These are phyloP conservation scores for Catocala nupta DNA, from an alignment of 2,888 invertebrate species.

Conservation along the genomic window DNA sequence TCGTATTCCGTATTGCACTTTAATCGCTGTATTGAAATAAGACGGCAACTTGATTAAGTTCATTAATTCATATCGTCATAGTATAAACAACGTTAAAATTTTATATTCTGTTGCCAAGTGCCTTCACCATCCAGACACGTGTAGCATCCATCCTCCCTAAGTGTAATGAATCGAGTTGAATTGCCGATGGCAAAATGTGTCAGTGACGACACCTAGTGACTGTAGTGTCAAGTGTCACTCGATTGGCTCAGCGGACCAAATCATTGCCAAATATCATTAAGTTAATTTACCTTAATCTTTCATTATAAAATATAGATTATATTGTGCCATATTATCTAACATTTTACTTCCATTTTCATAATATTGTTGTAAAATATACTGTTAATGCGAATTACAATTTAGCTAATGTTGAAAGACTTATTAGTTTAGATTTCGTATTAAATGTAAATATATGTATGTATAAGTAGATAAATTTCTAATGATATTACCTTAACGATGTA, in stretches of 20 bases:
- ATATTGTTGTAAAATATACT: conserved; percentile 30
- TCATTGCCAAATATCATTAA: conserved; percentile 48
- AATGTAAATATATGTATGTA: conserved; percentile 43
- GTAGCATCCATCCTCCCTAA: too few species aligned
- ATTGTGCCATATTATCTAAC: conserved; percentile 47
- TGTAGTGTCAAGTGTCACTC: conserved; percentile 8
- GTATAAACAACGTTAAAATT: too few species aligned
- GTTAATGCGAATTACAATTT: conserved; percentile 24
- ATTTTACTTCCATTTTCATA: conserved; percentile 24
- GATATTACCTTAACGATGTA: conserved; percentile 37
- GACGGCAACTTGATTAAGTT: too few species aligned
- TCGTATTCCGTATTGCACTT: too few species aligned
- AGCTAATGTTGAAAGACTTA: conserved; percentile 52
- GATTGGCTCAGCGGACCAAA: conserved; percentile 56
- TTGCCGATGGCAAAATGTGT: too few species aligned
- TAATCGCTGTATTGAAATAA: too few species aligned
- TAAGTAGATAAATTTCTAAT: conserved; percentile 41
- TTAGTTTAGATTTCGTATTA: conserved; percentile 34
- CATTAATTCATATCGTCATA: too few species aligned
- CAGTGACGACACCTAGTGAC: not conserved
- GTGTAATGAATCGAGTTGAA: too few species aligned
- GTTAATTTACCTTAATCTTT: conserved; percentile 22
- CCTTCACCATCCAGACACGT: too few species aligned
- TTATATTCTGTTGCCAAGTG: too few species aligned
- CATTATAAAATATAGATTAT: conserved; percentile 22